Evolutionary conservation across 2,888 invertebrate genomes (phyloP), one percentile per base, ranked within the genome.

Genomic region (Hypolimnas misippus): DNA sequence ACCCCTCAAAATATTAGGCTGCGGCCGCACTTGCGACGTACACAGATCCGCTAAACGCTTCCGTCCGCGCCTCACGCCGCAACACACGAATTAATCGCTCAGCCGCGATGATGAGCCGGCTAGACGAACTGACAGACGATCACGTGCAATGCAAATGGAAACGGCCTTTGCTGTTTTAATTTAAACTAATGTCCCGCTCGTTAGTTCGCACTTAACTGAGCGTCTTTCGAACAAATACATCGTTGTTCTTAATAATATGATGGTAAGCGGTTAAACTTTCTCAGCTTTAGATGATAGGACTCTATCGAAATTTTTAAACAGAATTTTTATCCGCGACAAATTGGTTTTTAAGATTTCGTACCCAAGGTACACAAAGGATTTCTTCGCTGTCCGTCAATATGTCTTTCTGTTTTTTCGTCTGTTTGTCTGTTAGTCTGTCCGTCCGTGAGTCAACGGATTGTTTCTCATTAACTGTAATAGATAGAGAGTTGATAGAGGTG

Each of bases 101-200:
- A 68, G 74, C 73, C 73, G 62, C 70, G 70, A 66, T 89, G 89
- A 91, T 89, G 88, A 84, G 82, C 71, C 77, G 88, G 83, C 89
- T 91, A 91, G 91, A 91, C 91, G 78, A 70, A 69, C 72, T 73
- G 75, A 79, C 89, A 90, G 91, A 90, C 91, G 78, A 82, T 89
- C 90, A 90, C 90, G 91, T 81, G 89, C 83, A 73, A 87, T 87
- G 88, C 91, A 89, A 90, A 91, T 91, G 86, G 77, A 88, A 79
- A 82, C 82, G 89, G 84, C 89, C 89, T 89, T 81, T 78, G 73
- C 76, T 73, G 81, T 74, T 83, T 84, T 82, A 76, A 75, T 75
- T 75, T 73, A 74, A 70, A 75, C 73, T 73, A 75, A 73, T 74
- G 73, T 68, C 65, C 59, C 62, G 60, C 70, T 67, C 63, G 65